Base-by-base conservation (phyloP, 1,140 invertebrate species). In the Leptinotarsa undecemlineata region DNA sequence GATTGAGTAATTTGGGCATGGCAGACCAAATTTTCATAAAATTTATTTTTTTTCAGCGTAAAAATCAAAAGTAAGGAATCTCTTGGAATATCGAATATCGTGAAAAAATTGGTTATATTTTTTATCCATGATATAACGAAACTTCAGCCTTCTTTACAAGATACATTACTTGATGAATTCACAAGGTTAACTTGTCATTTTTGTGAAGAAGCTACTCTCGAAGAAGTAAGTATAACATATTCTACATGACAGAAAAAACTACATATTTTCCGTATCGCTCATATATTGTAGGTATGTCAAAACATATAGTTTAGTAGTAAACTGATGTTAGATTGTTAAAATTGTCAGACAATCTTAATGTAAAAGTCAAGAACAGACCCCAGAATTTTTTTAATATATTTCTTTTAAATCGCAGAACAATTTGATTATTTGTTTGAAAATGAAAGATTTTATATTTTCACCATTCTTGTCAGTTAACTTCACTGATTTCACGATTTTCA, bases 171-270 rank as follows among this genome's bases (percentile, higher is more conserved):
- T 68, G 88, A 92, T 77, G 89, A 93, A 79, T 84, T 95, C 57
- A 92, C 91, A 4, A 85, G 86, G 47, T 85, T 95, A 17, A 95
- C 94, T 6, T 94, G 93, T 80, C 85, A 88, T 76, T 93, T 95
- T 84, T 90, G 91, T 66, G 90, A 92, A 84, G 89, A 89, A 71
- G 90, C 94, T 48, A 88, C 91, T 66, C 86, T 90, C 76, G 93
- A 95, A 87, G 94, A 95, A 87, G 87, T 86, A 71, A 93, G 95
- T 87, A 77, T 64, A 72, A 73, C 14, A 66, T 47, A 48, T 74
- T n/a, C 20, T 61, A 19, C 20, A 6, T 61, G 60, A 6, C 17
- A 20, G 3, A 61, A 19, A 17, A 61, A 42, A 11, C 2, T 3
- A 14, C 17, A 61, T 61, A 20, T 64, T 64, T 17, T 20, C 11